Percentiles rank a stretch among this genome's conserved stretches.
Conservation (phyloP, 2,113 vertebrate genomes). For the Lipophrys pholis region DNA sequence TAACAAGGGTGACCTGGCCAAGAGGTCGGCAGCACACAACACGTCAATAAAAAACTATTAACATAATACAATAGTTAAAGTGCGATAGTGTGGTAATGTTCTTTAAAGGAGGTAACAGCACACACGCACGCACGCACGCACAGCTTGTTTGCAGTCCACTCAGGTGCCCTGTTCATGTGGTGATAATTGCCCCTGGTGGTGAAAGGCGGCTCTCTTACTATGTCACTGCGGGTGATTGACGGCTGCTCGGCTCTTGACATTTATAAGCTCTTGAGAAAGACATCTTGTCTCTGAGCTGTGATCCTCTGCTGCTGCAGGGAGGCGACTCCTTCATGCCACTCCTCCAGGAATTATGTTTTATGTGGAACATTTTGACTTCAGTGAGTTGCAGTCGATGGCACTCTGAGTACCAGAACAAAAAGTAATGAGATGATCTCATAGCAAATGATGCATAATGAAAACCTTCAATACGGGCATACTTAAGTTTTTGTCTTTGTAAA, state of each 20-base stretch:
- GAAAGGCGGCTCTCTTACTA: constrained; percentile 38
- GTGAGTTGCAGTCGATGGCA: constrained; percentile 18
- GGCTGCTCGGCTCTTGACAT: constrained; percentile 58
- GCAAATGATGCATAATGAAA: background rate
- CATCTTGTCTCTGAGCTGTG: constrained; percentile 15
- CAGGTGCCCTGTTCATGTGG: too few species aligned
- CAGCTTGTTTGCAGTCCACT: constrained; percentile 1
- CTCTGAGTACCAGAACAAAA: background rate
- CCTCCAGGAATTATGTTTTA: constrained; percentile 20
- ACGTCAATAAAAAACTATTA: too few species aligned
- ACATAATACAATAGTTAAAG: too few species aligned
- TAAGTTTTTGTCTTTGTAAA: background rate
- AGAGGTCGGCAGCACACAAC: too few species aligned
- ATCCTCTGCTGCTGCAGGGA: background rate
- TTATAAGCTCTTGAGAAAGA: constrained; percentile 53
- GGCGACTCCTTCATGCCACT: background rate
- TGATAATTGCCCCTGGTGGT: constrained; percentile 39
- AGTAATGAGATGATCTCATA: constrained; percentile 7
- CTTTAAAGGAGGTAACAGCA: too few species aligned
- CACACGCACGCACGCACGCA: background rate
- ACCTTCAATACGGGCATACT: background rate
- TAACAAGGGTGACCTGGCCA: too few species aligned
- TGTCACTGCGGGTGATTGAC: constrained; percentile 53
- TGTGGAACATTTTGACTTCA: background rate
- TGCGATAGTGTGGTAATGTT: too few species aligned